Conservation (phyloP, 2,797 vertebrate genomes). For the Novumbra hubbsi region DNA sequence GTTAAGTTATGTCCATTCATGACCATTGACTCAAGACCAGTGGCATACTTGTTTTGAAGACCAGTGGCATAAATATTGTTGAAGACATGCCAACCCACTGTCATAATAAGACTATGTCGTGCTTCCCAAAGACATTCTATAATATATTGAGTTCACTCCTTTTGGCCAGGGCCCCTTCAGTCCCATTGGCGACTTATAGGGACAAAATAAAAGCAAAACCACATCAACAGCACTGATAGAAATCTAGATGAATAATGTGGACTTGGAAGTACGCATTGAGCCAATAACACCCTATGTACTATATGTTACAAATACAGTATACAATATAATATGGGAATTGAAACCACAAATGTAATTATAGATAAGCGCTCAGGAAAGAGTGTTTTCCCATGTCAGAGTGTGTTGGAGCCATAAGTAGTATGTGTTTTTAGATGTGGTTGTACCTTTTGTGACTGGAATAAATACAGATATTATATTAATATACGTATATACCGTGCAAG, state of each 20-base stretch:
- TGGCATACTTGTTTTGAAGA: background rate
- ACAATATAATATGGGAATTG: background rate
- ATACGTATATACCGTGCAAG: too few species aligned
- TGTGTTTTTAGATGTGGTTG: too few species aligned
- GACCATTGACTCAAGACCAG: slow-evolving; percentile 28
- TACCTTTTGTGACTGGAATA: too few species aligned
- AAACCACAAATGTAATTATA: background rate
- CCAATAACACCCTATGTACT: background rate
- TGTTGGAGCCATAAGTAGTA: background rate
- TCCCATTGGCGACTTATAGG: slow-evolving; percentile 8
- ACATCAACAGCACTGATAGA: background rate
- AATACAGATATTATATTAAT: too few species aligned
- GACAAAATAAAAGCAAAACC: background rate
- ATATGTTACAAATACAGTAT: background rate
- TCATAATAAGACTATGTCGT: background rate
- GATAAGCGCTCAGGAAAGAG: background rate
- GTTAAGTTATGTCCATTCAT: background rate
- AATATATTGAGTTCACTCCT: background rate
- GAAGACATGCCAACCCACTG: background rate
- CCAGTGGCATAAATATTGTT: background rate
- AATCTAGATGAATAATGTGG: background rate
- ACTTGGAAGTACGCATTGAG: background rate
- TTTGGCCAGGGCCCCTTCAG: background rate
- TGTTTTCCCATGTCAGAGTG: slow-evolving; percentile 1
- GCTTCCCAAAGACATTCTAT: background rate